phyloP scores from a whole-genome alignment of 2,888 invertebrate genomes.

The Galerucella calmariensis region DNA sequence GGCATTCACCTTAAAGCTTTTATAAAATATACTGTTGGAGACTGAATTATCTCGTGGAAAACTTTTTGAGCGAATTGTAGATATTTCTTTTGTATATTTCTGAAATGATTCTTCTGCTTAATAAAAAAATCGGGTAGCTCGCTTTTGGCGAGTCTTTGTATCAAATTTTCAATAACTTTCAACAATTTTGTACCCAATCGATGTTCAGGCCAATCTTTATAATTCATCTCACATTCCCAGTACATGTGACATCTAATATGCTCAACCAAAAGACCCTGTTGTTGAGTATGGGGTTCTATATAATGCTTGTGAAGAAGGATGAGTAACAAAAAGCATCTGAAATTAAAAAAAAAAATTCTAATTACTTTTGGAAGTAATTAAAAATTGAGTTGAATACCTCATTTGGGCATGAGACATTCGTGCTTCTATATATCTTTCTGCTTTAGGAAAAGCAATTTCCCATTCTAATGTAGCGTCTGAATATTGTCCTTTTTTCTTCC shows the following conservation, averaged over 20 bases:
- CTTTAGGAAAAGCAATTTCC: constrained; percentile 82
- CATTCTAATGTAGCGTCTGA: constrained; percentile 73
- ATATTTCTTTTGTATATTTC: constrained; percentile 75
- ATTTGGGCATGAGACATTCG: constrained; percentile 78
- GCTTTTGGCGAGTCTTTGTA: constrained; percentile 71
- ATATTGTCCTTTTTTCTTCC: constrained; percentile 69
- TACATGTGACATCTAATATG: constrained; percentile 82
- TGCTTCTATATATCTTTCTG: constrained; percentile 80
- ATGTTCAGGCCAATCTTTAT: constrained; percentile 79
- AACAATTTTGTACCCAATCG: constrained; percentile 76
- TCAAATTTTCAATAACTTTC: constrained; percentile 73
- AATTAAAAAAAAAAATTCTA: not conserved
- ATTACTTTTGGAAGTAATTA: no score
- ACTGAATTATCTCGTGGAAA: constrained; percentile 75
- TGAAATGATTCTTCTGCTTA: constrained; percentile 76
- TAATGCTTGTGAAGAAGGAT: constrained; percentile 77
- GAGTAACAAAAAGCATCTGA: constrained; percentile 71
- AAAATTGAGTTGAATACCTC: constrained; percentile 65
- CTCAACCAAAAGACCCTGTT: constrained; percentile 74
- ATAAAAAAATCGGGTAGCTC: constrained; percentile 80
- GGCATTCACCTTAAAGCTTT: constrained; percentile 72
- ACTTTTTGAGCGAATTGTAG: constrained; percentile 74
- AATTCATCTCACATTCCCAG: constrained; percentile 82
- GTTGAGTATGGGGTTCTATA: constrained; percentile 73
- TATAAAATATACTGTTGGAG: constrained; percentile 78